phyloP scores from a whole-genome alignment of 2,113 vertebrate species.

The Sigmodon hispidus region DNA sequence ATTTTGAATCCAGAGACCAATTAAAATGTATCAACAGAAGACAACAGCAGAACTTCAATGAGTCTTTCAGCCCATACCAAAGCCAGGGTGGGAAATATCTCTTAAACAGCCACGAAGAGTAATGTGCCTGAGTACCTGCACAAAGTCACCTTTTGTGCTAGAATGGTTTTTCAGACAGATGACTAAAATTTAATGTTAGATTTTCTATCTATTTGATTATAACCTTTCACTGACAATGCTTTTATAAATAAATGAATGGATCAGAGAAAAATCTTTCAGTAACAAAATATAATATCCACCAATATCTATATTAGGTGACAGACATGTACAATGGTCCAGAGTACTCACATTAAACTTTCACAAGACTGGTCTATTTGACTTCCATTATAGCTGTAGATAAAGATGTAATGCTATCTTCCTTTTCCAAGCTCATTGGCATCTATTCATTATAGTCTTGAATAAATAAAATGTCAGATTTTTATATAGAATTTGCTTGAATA shows the following conservation, averaged over 20 bases:
- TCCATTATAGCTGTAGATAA: neutral
- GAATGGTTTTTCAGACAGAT: neutral
- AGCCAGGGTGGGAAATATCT: neutral
- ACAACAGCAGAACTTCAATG: neutral
- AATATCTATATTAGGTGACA: neutral
- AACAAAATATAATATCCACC: neutral
- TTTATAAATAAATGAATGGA: constrained; percentile 32
- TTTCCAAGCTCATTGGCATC: neutral
- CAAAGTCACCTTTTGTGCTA: neutral
- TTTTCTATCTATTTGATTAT: neutral
- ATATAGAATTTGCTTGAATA: constrained; percentile 34
- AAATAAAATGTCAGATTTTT: constrained; percentile 57
- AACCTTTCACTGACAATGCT: neutral
- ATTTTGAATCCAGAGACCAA: constrained; percentile 16
- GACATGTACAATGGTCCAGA: neutral
- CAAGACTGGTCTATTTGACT: neutral
- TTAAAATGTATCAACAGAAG: neutral
- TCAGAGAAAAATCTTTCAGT: neutral
- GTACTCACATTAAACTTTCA: neutral
- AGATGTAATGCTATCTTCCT: neutral
- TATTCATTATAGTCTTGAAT: constrained; percentile 12
- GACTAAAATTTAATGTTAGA: neutral
- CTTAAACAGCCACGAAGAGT: neutral
- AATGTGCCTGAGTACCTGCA: neutral
- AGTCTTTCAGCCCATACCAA: neutral